Base-by-base conservation (phyloP, 2,888 invertebrate species). In the Cantharis nigra region DNA sequence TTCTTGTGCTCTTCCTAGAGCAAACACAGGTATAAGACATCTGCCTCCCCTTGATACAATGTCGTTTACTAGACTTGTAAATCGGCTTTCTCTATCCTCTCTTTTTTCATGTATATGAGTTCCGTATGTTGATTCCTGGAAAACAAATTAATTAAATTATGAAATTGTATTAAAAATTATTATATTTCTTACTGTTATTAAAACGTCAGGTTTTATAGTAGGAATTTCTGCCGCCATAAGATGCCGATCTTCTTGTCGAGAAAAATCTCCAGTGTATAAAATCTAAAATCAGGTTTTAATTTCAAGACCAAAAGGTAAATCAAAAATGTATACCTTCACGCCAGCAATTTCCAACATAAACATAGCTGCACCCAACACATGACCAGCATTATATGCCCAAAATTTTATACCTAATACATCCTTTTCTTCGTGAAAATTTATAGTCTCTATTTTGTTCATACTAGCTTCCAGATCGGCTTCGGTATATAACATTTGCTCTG, bases 261-360 rank as follows among this genome's bases (percentile, higher is more conserved):
- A 99, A 88, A 99, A 99, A 86, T 99, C 99, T 0, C 99, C 99
- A 0, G 99, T 99, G 87, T 99, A 99, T 13, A 99, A 89, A 79
- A 97, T 91, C 92, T 93, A 84, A 0, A 67, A n/a, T 13, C 7
- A 23, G 1, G 9, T 26, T 26, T 9, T 26, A 67, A 7, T 65
- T 20, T 23, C 4, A 49, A n/a, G 13, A 33, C 4, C 13, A n/a
- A n/a, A n/a, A 49, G 0, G 9, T 74, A 75, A 16, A 16, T 16
- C 13, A 49, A 63, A 13, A 13, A 18, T 9, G 49, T 69, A 71
- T 85, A 92, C 92, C 90, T 97, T 98, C 2, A 99, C 98, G 13
- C 99, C 99, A 30, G 99, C 99, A 71, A 99, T 99, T 91, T 99
- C 99, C 77, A 99, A 97, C 98, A 99, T 98, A 88, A 99, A 99